Conservation (phyloP, 2,797 vertebrate species). For the Periophthalmus magnuspinnatus region DNA sequence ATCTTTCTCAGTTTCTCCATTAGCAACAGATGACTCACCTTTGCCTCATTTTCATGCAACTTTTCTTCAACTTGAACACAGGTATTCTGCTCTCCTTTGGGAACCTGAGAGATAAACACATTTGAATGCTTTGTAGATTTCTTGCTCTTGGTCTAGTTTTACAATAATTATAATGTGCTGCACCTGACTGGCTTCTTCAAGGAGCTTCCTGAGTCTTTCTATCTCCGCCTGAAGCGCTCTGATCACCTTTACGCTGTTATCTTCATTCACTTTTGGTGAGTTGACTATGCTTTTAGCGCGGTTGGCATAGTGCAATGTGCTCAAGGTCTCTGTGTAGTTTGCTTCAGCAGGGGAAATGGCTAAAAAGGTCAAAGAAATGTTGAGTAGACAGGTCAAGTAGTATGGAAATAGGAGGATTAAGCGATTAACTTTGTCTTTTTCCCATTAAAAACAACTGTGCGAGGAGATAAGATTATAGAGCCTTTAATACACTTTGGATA, state of each 20-base stretch:
- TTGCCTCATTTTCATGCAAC: constrained; percentile 89
- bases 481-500: constrained; percentile 1
- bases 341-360: constrained; percentile 93
- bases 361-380: constrained; percentile 46
- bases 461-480: not conserved
- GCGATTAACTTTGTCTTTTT: not conserved
- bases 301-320: constrained; percentile 93
- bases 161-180: not conserved
- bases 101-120: constrained; percentile 75
- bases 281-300: constrained; percentile 96
- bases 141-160: constrained; percentile 9
- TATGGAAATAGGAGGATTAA: not conserved
- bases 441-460: constrained; percentile 7
- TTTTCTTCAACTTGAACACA: constrained; percentile 87
- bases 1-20: not conserved
- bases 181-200: constrained; percentile 90
- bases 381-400: constrained; percentile 9
- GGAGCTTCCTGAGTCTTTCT: constrained; percentile 78
- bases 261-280: constrained; percentile 93
- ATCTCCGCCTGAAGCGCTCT: constrained; percentile 79
- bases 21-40: constrained; percentile 74
- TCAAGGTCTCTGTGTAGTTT: constrained; percentile 93
- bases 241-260: constrained; percentile 88
- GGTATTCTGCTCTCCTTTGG: constrained; percentile 80
- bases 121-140: not conserved